Base-by-base conservation (phyloP, 2,888 invertebrate species). In the Globia sparganii region DNA sequence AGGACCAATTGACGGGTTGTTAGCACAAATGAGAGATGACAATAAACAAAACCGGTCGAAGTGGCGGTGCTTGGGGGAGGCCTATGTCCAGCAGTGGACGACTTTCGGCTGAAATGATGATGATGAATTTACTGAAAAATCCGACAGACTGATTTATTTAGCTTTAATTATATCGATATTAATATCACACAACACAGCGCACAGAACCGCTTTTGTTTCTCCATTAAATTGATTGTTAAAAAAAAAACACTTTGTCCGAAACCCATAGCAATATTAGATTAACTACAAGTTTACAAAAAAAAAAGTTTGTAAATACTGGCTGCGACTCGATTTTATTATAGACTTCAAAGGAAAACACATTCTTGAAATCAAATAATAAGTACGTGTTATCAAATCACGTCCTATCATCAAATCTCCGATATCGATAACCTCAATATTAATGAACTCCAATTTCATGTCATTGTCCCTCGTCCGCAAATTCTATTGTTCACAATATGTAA, bases 381-480 rank as follows among this genome's bases (percentile, higher is more conserved):
- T 62, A 34, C 11, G 40, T 58, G 64, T 76, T 80, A 82, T 69
- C 77, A 75, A 58, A 72, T 49, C 59, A 68, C 59, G 37, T 49
- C n/a, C 13, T 67, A 67, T 68, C 56, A 64, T 49, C 2, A 68
- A 66, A 68, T 71, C 58, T 25, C 0, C n/a, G 53, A 56, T 73
- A 65, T 71, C 64, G 69, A 69, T 69, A 37, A 70, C 84, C 84
- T 72, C 84, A 76, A 85, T 81, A n/a, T n/a, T n/a, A 64, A 64
- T 84, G 59, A 53, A 59, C 62, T 72, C 77, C 28, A 70, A 68
- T 84, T 56, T 15, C 34, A 15, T 65, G 49, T 72, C 67, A 71
- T 67, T 72, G 74, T 65, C 56, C 73, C 71, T 67, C 72, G 37
- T 62, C 28, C 46, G 70, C 71, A 43, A 85, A 76, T 80, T 85